Base-by-base conservation (phyloP, 2,888 invertebrate species). In the Congeria kusceri region DNA sequence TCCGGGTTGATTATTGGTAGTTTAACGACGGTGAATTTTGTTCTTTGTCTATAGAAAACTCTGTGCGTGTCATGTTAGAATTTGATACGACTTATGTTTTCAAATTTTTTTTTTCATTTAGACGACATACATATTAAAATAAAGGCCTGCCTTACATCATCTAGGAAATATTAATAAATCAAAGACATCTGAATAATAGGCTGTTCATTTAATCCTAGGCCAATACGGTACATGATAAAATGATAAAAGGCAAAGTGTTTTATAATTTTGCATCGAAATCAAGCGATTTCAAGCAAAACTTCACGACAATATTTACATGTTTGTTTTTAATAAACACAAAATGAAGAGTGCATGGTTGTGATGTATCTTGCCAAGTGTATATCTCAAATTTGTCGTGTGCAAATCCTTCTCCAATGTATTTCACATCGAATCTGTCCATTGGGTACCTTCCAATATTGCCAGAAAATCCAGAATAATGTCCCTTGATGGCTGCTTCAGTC, bases 331-430 rank as follows among this genome's bases (percentile, higher is more conserved):
- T 75, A 18, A 83, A 71, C 25, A 71, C 67, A 69, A 83, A 83
- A 47, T 83, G 70, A 18, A 83, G 23, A 0, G 56, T 56, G 9
- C 56, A 20, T 11, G 63, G 65, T 5, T 47, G 7, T 2, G 9
- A n/a, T 18, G 47, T 28, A 70, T 83, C 78, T 44, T 83, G 83
- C 83, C 83, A 83, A 0, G 83, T 80, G 23, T 67, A 28, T 2
- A 78, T 53, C 20, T 72, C 67, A 73, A 80, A 80, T 7, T 57
- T 20, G 9, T 83, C 77, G 13, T 73, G 49, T n/a, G 67, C 67
- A 44, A 76, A n/a, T 18, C 80, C 80, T 59, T 83, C 83, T 5
- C 78, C 80, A 11, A 83, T 67, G 47, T 83, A 83, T 44, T 80
- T 72, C 13, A 78, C 29, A 25, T 76, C 61, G 4, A 83, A 25